Percentiles rank a stretch among this genome's conserved stretches.
phyloP scores from a whole-genome alignment of 2,888 invertebrate genomes.

The Exephanes ischioxanthus region DNA sequence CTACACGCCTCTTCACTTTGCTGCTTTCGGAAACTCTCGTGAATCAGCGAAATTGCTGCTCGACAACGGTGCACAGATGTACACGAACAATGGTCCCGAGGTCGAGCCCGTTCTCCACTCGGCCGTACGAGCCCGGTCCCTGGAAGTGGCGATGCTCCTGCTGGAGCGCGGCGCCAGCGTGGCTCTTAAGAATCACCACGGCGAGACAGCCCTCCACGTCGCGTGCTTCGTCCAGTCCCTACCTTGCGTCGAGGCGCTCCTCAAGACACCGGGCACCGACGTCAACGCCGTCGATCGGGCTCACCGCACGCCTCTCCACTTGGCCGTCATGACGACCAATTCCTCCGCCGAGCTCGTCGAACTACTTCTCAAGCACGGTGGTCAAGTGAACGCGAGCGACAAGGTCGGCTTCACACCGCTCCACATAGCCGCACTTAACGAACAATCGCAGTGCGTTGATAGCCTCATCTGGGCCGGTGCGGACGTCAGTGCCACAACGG shows the following conservation, averaged over 20 bases:
- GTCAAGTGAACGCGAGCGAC: constrained; percentile 82
- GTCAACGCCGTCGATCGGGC: constrained; percentile 83
- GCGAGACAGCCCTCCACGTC: constrained; percentile 86
- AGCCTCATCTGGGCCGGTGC: constrained; percentile 85
- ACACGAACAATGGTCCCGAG: constrained; percentile 72
- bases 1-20: constrained; percentile 86
- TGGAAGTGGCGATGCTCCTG: constrained; percentile 82
- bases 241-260: constrained; percentile 80
- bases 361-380: constrained; percentile 79
- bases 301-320: constrained; percentile 84
- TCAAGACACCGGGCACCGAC: constrained; percentile 78
- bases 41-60: constrained; percentile 84
- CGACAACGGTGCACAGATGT: constrained; percentile 82
- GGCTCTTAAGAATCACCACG: constrained; percentile 82
- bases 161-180: constrained; percentile 84
- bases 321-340: constrained; percentile 84
- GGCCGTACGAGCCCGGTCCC: constrained; percentile 83
- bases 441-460: constrained; percentile 84
- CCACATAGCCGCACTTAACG: constrained; percentile 85
- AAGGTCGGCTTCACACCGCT: constrained; percentile 84
- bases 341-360: constrained; percentile 80
- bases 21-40: constrained; percentile 85
- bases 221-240: constrained; percentile 84
- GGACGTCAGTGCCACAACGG: constrained; percentile 85
- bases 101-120: constrained; percentile 85